phyloP scores from a whole-genome alignment of 2,113 vertebrate genomes.

The Peromyscus polionotus region DNA sequence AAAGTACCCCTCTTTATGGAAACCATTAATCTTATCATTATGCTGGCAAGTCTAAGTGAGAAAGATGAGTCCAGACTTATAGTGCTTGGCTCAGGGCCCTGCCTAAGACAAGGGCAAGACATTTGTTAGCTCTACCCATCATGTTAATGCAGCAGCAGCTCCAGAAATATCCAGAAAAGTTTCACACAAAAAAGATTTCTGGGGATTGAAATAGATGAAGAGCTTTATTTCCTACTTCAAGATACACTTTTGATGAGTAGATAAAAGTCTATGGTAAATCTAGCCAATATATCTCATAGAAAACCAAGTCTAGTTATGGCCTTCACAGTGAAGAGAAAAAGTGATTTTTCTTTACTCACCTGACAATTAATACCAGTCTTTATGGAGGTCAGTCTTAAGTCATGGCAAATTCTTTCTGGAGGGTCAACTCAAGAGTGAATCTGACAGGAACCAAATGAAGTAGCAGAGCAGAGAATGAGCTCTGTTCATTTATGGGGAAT shows the following conservation, averaged over 20 bases:
- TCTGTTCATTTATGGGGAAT: background rate
- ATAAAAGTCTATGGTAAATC: background rate
- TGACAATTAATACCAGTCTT: background rate
- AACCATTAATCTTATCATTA: constrained; percentile 75
- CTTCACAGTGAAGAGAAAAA: background rate
- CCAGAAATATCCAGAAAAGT: background rate
- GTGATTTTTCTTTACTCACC: background rate
- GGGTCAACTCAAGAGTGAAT: background rate
- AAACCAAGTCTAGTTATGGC: background rate
- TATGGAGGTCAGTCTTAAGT: background rate
- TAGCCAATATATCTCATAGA: constrained; percentile 1
- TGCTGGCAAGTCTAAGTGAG: constrained; percentile 53
- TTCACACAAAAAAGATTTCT: background rate
- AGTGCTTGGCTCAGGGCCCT: constrained; percentile 57
- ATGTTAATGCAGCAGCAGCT: background rate
- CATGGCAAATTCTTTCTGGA: background rate
- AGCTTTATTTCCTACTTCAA: background rate
- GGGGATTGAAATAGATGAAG: constrained; percentile 22
- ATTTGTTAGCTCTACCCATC: constrained; percentile 47
- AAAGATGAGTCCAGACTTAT: constrained; percentile 64
- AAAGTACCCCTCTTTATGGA: constrained; percentile 66
- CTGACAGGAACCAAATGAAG: background rate
- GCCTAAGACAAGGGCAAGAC: constrained; percentile 40
- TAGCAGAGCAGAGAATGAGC: background rate
- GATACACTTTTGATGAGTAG: background rate